Percentiles rank a stretch among this genome's conserved stretches.
These are phyloP conservation scores for Acipenser oxyrinchus DNA, from an alignment of 2,797 vertebrate genomes.

Conservation along the genomic window DNA sequence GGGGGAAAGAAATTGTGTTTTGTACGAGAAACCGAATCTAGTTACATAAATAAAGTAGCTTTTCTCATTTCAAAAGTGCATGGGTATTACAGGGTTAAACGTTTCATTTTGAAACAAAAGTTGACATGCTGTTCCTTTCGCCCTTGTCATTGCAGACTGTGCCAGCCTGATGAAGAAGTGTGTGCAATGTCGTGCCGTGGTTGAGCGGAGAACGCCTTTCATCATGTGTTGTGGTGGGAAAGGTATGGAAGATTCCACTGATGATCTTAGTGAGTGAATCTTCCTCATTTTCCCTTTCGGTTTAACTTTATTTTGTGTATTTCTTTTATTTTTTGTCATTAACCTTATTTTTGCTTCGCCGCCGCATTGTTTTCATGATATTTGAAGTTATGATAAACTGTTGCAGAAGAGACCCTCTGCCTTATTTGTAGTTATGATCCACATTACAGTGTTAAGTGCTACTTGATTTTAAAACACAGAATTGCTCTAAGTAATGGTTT, in stretches of 20 bases:
- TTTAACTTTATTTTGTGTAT: constrained; percentile 30
- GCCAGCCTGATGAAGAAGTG: constrained; percentile 98
- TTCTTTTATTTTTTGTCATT: constrained; percentile 16
- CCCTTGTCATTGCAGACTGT: constrained; percentile 68
- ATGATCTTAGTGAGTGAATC: constrained; percentile 90
- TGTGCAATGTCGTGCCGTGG: constrained; percentile 93
- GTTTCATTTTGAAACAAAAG: too few species aligned
- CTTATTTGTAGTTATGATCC: too few species aligned
- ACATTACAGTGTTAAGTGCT: too few species aligned
- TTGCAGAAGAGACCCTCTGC: too few species aligned
- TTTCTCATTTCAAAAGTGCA: too few species aligned
- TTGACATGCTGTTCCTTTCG: not conserved
- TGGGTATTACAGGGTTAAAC: too few species aligned
- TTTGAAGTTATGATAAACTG: not conserved
- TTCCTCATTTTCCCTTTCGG: constrained; percentile 58
- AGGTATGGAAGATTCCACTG: constrained; percentile 88
- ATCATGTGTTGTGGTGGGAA: constrained; percentile 94
- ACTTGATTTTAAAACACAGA: too few species aligned
- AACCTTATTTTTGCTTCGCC: constrained; percentile 23
- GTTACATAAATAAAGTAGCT: too few species aligned
- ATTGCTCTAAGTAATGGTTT: too few species aligned
- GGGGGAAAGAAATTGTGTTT: too few species aligned
- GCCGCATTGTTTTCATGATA: constrained; percentile 11
- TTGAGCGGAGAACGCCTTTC: constrained; percentile 90
- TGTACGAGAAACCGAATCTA: too few species aligned